These are phyloP conservation scores for mouse (Mus musculus) DNA, from an alignment of 2,113 vertebrate species.

Conservation along the genomic window DNA sequence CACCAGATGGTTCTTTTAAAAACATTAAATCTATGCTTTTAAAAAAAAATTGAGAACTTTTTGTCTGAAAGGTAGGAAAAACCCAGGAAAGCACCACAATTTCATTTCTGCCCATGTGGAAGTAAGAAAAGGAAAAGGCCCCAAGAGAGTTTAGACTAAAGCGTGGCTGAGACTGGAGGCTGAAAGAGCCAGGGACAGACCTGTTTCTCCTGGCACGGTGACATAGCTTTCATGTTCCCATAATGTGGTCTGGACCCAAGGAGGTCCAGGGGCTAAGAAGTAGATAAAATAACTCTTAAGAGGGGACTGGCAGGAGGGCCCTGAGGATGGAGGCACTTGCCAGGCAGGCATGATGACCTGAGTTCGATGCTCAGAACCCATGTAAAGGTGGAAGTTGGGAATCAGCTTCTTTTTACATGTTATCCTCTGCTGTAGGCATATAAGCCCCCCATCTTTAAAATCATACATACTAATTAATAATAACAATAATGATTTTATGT, in stretches of 20 bases:
- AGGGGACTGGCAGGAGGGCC: too few species aligned
- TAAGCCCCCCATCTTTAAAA: background rate
- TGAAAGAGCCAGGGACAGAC: background rate
- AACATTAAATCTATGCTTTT: background rate
- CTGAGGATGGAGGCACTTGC: too few species aligned
- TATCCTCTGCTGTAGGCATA: background rate
- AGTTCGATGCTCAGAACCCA: background rate
- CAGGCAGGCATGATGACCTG: background rate
- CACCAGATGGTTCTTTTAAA: background rate
- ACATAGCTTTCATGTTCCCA: background rate
- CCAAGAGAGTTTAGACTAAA: background rate
- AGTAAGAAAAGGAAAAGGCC: background rate
- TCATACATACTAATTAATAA: background rate
- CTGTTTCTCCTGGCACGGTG: fast-evolving
- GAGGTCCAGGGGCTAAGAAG: background rate
- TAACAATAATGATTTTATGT: background rate
- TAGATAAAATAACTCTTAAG: background rate
- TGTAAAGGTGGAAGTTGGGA: background rate
- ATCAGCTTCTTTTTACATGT: background rate
- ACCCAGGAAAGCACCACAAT: background rate
- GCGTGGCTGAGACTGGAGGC: background rate
- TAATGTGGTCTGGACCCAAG: too few species aligned
- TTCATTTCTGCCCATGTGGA: background rate
- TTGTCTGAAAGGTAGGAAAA: background rate
- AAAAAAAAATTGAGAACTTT: background rate